A percentile compares a stretch with the other conserved stretches of the same genome.
phyloP scores from a whole-genome alignment of 2,888 invertebrate genomes.

The Venusia cambrica region DNA sequence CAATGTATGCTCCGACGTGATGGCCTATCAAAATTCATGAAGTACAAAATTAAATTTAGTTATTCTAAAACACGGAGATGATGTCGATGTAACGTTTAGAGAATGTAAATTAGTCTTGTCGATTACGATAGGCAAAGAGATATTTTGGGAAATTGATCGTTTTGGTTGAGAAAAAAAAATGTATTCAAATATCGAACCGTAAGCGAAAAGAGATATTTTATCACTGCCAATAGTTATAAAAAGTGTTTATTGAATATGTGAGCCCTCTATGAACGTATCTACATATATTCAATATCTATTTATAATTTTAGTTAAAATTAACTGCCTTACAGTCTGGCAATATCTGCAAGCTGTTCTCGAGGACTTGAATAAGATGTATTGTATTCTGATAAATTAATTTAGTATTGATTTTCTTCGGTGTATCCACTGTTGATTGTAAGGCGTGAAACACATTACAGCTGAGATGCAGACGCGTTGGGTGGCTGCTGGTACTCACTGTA shows the following conservation, averaged over 20 bases:
- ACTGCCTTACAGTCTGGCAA: neutral
- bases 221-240: conserved; percentile 71
- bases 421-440: conserved; percentile 43
- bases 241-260: no score
- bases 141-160: conserved; percentile 60
- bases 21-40: conserved; percentile 55
- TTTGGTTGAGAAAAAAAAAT: conserved; percentile 36
- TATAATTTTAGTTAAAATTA: conserved; percentile 1
- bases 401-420: conserved; percentile 26
- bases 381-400: conserved; percentile 24
- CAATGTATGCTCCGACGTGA: conserved; percentile 29
- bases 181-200: conserved; percentile 49
- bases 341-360: neutral
- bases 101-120: conserved; percentile 13
- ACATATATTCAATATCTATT: conserved; percentile 41
- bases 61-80: conserved; percentile 22
- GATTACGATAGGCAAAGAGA: conserved; percentile 40
- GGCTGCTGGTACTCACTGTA: conserved; percentile 10
- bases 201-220: conserved; percentile 61
- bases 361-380: conserved; percentile 6
- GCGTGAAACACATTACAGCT: conserved; percentile 75
- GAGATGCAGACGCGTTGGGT: conserved; percentile 37
- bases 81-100: conserved; percentile 22
- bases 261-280: conserved; percentile 31
- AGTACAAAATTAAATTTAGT: conserved; percentile 62